These are phyloP conservation scores for Mus spicilegus DNA, from an alignment of 2,113 vertebrate species.

Conservation along the genomic window DNA sequence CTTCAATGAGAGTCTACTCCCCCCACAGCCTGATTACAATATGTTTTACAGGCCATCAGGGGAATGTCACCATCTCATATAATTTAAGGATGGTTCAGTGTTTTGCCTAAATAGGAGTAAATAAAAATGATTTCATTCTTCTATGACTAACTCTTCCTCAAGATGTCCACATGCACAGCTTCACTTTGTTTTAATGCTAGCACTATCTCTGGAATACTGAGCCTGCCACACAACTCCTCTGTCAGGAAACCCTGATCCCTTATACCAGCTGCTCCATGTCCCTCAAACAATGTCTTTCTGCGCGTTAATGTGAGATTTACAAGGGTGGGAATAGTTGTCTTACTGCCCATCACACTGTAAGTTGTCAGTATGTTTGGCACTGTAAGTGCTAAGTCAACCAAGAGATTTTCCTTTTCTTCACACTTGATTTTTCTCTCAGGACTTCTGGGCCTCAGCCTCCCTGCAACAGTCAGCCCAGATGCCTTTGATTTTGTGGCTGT, in stretches of 20 bases:
- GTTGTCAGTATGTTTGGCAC: neutral
- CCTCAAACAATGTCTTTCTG: neutral
- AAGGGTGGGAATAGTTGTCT: neutral
- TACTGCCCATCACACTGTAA: neutral
- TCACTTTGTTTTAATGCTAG: neutral
- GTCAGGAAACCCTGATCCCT: neutral
- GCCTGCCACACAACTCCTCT: neutral
- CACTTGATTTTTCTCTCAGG: neutral
- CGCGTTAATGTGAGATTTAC: neutral
- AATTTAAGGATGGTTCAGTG: neutral
- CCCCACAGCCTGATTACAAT: neutral
- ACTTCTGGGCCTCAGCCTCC: neutral
- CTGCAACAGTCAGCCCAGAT: no score
- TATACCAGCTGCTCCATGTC: neutral
- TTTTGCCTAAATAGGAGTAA: constrained; percentile 1
- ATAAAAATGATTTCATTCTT: neutral
- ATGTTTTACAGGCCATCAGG: neutral
- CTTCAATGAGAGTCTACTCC: neutral
- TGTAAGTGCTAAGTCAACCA: neutral
- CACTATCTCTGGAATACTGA: neutral
- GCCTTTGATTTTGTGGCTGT: neutral
- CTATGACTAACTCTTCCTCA: neutral
- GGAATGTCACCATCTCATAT: neutral
- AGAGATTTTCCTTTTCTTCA: neutral
- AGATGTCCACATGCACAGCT: neutral